These are phyloP conservation scores for Salvelinus alpinus DNA, from an alignment of 2,113 vertebrate species.

Conservation along the genomic window DNA sequence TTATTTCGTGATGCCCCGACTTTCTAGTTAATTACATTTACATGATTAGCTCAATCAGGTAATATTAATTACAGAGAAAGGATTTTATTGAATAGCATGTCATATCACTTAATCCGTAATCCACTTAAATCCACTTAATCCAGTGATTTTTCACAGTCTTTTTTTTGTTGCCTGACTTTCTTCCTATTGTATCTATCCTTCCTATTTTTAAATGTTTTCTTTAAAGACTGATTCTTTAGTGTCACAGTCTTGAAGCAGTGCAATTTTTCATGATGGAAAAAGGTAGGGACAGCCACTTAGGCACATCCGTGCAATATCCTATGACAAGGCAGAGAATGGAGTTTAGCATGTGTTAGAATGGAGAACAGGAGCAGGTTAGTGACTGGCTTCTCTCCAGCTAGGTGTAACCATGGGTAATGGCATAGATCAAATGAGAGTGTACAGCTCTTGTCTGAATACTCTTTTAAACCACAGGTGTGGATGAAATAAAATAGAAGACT, in stretches of 20 bases:
- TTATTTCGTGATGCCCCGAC: no score
- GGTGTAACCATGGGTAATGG: background rate
- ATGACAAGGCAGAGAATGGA: constrained; percentile 31
- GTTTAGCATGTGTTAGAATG: constrained; percentile 9
- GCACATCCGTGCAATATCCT: constrained; percentile 42
- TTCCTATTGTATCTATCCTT: background rate
- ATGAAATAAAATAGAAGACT: no score
- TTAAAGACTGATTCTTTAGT: constrained; percentile 23
- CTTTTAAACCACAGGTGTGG: background rate
- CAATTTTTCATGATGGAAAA: constrained; percentile 44
- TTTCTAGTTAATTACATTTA: no score
- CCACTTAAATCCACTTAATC: no score
- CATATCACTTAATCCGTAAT: no score
- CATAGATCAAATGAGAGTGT: background rate
- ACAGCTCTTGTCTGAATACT: background rate
- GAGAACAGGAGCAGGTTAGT: constrained; percentile 20
- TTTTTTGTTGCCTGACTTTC: constrained; percentile 30
- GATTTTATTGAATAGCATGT: no score
- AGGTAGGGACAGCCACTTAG: constrained; percentile 15
- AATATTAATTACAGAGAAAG: no score
- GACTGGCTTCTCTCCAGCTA: background rate
- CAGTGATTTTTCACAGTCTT: constrained; percentile 9
- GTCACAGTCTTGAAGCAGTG: constrained; percentile 10
- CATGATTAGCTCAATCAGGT: no score
- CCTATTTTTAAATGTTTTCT: background rate